A percentile compares a stretch with the other conserved stretches of the same genome.
These are phyloP conservation scores for Ectemnius lituratus DNA, from an alignment of 2,888 invertebrate genomes.

Conservation along the genomic window DNA sequence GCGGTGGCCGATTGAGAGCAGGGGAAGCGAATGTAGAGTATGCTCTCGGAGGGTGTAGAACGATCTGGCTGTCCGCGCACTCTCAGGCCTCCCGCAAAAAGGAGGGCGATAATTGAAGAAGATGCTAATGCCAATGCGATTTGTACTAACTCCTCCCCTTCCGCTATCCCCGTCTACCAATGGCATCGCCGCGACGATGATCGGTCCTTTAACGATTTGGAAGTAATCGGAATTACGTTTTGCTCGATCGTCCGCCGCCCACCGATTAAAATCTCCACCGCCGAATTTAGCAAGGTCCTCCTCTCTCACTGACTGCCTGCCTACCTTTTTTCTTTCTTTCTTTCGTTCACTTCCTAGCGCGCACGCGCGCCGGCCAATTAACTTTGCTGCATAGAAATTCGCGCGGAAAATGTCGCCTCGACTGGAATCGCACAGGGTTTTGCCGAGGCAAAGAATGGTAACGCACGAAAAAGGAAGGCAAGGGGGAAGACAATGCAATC, in stretches of 20 bases:
- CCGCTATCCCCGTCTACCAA: constrained; percentile 33
- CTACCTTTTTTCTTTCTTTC: too few species aligned
- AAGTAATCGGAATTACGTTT: neutral
- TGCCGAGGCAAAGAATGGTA: too few species aligned
- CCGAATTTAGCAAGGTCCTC: too few species aligned
- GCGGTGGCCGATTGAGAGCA: neutral
- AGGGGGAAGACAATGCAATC: too few species aligned
- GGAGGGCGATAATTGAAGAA: constrained; percentile 13
- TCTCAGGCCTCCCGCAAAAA: constrained; percentile 4
- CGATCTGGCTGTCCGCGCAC: neutral
- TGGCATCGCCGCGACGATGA: constrained; percentile 40
- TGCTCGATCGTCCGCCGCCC: neutral
- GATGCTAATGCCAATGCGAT: constrained; percentile 14
- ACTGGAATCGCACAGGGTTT: too few species aligned
- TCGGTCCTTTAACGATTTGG: constrained; percentile 16
- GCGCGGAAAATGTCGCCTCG: too few species aligned
- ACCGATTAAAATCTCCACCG: too few species aligned
- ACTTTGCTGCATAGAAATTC: too few species aligned
- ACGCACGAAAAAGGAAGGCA: too few species aligned
- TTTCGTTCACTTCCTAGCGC: too few species aligned
- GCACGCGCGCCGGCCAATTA: too few species aligned
- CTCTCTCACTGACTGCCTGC: too few species aligned
- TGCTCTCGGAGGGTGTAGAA: neutral
- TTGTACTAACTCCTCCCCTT: constrained; percentile 1
- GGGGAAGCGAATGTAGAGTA: neutral